Percentiles rank a stretch among this genome's conserved stretches.
Conservation (phyloP, 2,888 invertebrate genomes). For the Chrysotoxum bicinctum region DNA sequence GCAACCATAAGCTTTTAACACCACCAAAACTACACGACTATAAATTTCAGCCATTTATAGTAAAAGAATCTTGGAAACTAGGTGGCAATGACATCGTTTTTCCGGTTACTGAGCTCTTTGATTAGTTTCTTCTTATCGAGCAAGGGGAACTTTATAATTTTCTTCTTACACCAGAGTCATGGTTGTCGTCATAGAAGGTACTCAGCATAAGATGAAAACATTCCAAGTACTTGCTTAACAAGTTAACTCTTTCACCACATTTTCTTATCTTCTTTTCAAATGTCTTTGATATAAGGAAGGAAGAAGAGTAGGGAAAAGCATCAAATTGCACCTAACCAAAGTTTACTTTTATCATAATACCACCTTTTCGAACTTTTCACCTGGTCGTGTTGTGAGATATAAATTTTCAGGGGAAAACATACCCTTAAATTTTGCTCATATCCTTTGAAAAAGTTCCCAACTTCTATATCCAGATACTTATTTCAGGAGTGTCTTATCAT, state of each 20-base stretch:
- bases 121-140: slow-evolving; percentile 55
- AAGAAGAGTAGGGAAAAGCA: not conserved
- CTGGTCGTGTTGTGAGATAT: not conserved
- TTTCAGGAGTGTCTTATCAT: not conserved
- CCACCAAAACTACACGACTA: not conserved
- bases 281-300: not conserved
- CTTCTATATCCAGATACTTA: slow-evolving; percentile 1
- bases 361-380: slow-evolving; percentile 17
- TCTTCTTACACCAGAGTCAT: not conserved
- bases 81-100: slow-evolving; percentile 53
- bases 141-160: slow-evolving; percentile 42
- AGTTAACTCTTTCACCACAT: slow-evolving; percentile 35
- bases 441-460: slow-evolving; percentile 10
- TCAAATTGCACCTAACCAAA: slow-evolving; percentile 32
- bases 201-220: not conserved
- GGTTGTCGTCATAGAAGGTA: not conserved
- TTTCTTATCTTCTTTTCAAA: not conserved
- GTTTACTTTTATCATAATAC: slow-evolving; percentile 9
- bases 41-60: not conserved
- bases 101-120: slow-evolving; percentile 42
- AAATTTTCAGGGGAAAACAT: not conserved
- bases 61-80: not conserved
- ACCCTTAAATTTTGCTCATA: slow-evolving; percentile 7
- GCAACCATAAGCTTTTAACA: slow-evolving; percentile 4
- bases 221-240: slow-evolving; percentile 24